Conservation (phyloP, 2,888 invertebrate genomes). For the Sesia apiformis region DNA sequence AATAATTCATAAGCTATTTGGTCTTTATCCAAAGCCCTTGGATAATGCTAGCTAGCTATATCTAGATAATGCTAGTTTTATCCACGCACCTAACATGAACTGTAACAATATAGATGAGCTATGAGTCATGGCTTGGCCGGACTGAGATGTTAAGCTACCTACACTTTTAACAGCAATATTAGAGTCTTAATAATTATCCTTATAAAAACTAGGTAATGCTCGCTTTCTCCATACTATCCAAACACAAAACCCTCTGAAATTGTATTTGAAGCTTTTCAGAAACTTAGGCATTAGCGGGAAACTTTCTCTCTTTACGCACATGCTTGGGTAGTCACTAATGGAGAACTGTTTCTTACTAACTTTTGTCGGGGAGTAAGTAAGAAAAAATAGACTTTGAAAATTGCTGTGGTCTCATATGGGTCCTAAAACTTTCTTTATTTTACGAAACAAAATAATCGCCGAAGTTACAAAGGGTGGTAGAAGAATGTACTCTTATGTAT, state of each 20-base stretch:
- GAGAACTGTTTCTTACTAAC: slow-evolving; percentile 42
- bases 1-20: no score
- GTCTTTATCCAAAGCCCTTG: no score
- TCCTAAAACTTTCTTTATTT: slow-evolving; percentile 28
- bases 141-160: no score
- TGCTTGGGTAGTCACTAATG: slow-evolving; percentile 59
- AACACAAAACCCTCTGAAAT: slow-evolving; percentile 30
- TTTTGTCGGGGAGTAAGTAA: slow-evolving; percentile 23
- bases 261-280: slow-evolving; percentile 52
- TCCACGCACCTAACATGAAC: no score
- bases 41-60: no score
- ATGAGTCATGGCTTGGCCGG: no score
- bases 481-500: slow-evolving; percentile 5
- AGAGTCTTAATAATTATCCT: no score
- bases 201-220: no score
- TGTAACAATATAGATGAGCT: no score
- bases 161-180: no score
- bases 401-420: slow-evolving; percentile 36
- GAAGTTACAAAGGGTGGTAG: slow-evolving; percentile 7
- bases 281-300: slow-evolving; percentile 54
- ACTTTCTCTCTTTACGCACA: slow-evolving; percentile 57
- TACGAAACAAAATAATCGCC: slow-evolving; percentile 25
- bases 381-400: slow-evolving; percentile 34
- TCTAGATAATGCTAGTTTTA: no score
- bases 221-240: slow-evolving; percentile 15